A percentile compares a stretch with the other conserved stretches of the same genome.
Conservation (phyloP, 1,140 invertebrate species). For the Cryptotermes secundus region DNA sequence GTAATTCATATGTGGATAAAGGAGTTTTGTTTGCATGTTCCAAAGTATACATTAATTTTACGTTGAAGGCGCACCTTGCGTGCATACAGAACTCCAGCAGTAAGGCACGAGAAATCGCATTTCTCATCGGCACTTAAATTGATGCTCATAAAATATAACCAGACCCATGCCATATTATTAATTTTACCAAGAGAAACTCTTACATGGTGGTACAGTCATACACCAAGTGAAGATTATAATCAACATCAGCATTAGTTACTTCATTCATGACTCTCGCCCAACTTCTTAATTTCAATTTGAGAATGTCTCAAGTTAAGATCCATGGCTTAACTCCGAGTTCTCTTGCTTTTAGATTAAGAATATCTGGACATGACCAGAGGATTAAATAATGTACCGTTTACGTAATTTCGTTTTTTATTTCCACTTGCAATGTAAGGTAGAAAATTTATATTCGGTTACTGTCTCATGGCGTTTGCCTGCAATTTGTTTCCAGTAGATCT, state of each 20-base stretch:
- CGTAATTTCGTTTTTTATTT: not conserved
- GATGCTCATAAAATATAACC: not conserved
- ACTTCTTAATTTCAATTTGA: not conserved
- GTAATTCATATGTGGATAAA: not conserved
- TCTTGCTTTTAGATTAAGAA: not conserved
- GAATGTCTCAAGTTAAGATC: not conserved
- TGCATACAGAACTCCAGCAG: not conserved
- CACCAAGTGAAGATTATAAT: not conserved
- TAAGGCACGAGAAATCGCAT: not conserved
- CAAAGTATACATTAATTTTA: conserved; percentile 4
- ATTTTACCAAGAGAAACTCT: not conserved
- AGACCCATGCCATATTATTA: not conserved
- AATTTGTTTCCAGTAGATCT: not conserved
- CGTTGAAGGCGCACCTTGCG: not conserved
- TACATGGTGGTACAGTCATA: not conserved
- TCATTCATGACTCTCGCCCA: not conserved
- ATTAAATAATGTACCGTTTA: not conserved
- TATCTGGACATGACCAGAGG: not conserved
- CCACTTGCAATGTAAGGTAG: not conserved
- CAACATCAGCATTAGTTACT: not conserved
- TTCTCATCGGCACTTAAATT: not conserved
- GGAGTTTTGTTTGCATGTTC: not conserved
- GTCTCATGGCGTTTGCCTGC: not conserved
- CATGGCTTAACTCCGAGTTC: not conserved
- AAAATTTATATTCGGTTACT: not conserved